Percentiles rank a stretch among this genome's conserved stretches.
Conservation (phyloP, 2,113 vertebrate species). For the Thunnus thynnus region DNA sequence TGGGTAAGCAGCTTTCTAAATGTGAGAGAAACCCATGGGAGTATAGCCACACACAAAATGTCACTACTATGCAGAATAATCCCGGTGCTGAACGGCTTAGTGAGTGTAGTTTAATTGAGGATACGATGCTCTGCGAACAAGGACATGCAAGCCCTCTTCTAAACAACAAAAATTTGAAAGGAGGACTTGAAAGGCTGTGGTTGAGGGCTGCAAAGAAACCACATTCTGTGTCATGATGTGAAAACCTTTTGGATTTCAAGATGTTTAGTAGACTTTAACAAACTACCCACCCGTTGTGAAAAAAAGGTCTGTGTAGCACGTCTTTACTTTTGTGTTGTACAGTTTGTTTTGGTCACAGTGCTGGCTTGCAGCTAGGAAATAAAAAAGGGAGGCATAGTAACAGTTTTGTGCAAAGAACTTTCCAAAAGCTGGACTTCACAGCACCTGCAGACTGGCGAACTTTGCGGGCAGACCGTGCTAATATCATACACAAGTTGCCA, state of each 20-base stretch:
- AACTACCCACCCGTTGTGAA: constrained; percentile 19
- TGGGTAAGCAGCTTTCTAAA: constrained; percentile 74
- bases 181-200: constrained; percentile 10
- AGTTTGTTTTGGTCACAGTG: constrained; percentile 51
- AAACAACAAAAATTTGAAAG: constrained; percentile 41
- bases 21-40: constrained; percentile 61
- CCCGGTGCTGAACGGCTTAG: constrained; percentile 61
- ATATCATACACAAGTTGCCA: too few species aligned
- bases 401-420: not conserved
- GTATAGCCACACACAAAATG: constrained; percentile 67
- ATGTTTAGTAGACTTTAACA: constrained; percentile 20
- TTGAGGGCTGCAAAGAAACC: constrained; percentile 25
- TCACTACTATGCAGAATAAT: constrained; percentile 58
- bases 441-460: too few species aligned
- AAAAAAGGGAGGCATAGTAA: not conserved
- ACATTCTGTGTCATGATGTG: constrained; percentile 15
- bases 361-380: constrained; percentile 3
- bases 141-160: constrained; percentile 18
- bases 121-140: constrained; percentile 42
- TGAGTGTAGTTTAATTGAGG: constrained; percentile 58
- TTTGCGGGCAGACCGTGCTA: too few species aligned
- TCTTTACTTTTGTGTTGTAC: constrained; percentile 22
- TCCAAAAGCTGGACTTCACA: not conserved
- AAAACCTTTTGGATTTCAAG: constrained; percentile 35
- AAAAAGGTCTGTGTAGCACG: constrained; percentile 19